Evolutionary conservation across 2,113 vertebrate species (phyloP).

Genomic region (Rynchops niger): DNA sequence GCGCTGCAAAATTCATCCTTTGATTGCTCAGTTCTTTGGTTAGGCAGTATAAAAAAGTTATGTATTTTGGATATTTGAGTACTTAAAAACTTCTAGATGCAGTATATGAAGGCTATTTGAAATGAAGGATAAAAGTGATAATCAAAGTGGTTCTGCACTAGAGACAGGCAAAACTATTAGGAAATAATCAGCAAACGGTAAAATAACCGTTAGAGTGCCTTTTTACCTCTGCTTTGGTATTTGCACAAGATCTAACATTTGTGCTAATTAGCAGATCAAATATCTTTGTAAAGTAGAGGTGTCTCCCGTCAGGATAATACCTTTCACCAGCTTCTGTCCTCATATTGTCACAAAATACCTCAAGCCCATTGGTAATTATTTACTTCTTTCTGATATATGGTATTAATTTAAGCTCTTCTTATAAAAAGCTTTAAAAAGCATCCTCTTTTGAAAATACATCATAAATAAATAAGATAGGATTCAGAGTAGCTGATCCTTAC

Average conservation of each 20-base stretch:
- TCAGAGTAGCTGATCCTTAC: constrained; percentile 27
- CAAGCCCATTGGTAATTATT: constrained; percentile 8
- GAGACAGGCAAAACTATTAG: not conserved
- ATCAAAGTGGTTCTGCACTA: not conserved
- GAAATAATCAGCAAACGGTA: not conserved
- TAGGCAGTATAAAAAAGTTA: constrained; percentile 15
- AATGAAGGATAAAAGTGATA: not conserved
- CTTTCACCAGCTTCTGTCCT: not conserved
- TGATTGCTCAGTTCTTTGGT: not conserved
- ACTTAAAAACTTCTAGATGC: not conserved
- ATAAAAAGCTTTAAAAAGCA: constrained; percentile 45
- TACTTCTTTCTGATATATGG: not conserved
- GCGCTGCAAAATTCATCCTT: not conserved
- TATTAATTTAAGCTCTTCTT: constrained; percentile 53
- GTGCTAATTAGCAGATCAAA: not conserved
- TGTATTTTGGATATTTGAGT: not conserved
- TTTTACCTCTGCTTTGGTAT: not conserved
- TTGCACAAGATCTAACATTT: not conserved
- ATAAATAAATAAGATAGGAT: constrained; percentile 38
- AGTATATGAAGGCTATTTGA: not conserved
- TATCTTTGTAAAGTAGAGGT: not conserved
- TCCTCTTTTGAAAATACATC: constrained; percentile 39
- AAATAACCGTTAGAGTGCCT: not conserved
- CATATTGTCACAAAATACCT: not conserved
- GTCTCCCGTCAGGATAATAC: not conserved